Conservation (phyloP, 2,113 vertebrate species). For the Corythaeola cristata region DNA sequence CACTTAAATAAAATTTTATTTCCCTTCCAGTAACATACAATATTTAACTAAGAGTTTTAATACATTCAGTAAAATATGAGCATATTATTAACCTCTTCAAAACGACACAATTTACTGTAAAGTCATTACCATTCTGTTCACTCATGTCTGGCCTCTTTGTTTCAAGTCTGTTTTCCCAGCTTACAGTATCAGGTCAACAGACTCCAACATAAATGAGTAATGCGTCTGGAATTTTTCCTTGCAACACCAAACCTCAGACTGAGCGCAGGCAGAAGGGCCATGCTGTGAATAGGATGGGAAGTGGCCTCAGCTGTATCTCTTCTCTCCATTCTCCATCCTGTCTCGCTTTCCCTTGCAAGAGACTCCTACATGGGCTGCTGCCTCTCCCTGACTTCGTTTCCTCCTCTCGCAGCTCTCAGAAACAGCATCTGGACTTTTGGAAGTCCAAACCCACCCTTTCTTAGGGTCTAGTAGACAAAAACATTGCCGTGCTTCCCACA, state of each 20-base stretch:
- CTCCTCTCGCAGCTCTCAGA: constrained; percentile 17
- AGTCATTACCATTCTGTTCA: constrained; percentile 56
- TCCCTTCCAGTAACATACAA: constrained; percentile 66
- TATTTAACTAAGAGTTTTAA: constrained; percentile 64
- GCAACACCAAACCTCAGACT: constrained; percentile 66
- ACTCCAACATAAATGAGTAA: constrained; percentile 65
- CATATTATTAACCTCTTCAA: constrained; percentile 61
- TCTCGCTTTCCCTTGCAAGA: background rate
- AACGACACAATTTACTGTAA: constrained; percentile 58
- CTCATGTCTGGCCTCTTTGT: constrained; percentile 68
- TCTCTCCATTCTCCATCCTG: background rate
- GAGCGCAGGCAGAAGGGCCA: background rate
- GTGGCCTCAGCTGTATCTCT: background rate
- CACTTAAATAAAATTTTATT: constrained; percentile 57
- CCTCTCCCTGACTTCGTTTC: constrained; percentile 13
- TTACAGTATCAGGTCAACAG: constrained; percentile 69
- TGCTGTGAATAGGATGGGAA: constrained; percentile 30
- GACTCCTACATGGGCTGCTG: background rate
- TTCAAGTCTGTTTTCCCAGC: constrained; percentile 69
- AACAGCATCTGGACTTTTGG: constrained; percentile 1
- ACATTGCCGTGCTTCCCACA: background rate
- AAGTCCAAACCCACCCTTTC: background rate
- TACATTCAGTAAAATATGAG: constrained; percentile 45
- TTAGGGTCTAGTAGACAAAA: constrained; percentile 11
- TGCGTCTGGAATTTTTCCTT: constrained; percentile 69